Conservation (phyloP, 2,888 invertebrate species). For the Zygaena filipendulae region DNA sequence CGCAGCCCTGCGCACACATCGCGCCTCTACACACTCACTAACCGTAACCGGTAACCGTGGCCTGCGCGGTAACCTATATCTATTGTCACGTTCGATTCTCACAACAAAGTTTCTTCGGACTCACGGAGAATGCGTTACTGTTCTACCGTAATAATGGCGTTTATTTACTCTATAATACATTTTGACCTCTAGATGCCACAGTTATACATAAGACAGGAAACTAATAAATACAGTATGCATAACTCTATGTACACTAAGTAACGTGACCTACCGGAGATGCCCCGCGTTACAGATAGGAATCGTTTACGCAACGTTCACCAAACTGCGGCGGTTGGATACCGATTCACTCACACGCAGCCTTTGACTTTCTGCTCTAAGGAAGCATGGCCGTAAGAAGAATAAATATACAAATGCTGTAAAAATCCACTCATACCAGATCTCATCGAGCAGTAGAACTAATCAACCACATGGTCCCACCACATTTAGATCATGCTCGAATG, state of each 20-base stretch:
- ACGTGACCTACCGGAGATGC: constrained; percentile 20
- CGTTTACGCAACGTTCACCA: constrained; percentile 24
- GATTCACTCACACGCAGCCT: constrained; percentile 17
- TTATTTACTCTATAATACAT: too few species aligned
- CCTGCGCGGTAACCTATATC: too few species aligned
- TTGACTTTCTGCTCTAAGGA: constrained; percentile 35
- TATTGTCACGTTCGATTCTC: too few species aligned
- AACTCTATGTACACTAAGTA: constrained; percentile 2
- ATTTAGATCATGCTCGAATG: constrained; percentile 55
- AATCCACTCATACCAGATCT: constrained; percentile 31
- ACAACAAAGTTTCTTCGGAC: not conserved
- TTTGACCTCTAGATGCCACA: too few species aligned
- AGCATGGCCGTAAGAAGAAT: constrained; percentile 37
- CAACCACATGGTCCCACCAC: constrained; percentile 55
- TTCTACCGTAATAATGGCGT: too few species aligned
- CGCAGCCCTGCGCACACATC: constrained; percentile 76
- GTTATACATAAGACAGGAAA: too few species aligned
- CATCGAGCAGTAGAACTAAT: constrained; percentile 48
- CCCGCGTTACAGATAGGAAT: constrained; percentile 42
- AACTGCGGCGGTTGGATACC: constrained; percentile 22
- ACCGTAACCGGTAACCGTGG: too few species aligned
- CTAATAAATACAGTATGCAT: too few species aligned
- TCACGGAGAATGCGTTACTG: too few species aligned
- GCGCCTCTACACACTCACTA: constrained; percentile 39
- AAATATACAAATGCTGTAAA: constrained; percentile 37